phyloP scores from a whole-genome alignment of 2,113 vertebrate species.

The Oncorhynchus gorbuscha region DNA sequence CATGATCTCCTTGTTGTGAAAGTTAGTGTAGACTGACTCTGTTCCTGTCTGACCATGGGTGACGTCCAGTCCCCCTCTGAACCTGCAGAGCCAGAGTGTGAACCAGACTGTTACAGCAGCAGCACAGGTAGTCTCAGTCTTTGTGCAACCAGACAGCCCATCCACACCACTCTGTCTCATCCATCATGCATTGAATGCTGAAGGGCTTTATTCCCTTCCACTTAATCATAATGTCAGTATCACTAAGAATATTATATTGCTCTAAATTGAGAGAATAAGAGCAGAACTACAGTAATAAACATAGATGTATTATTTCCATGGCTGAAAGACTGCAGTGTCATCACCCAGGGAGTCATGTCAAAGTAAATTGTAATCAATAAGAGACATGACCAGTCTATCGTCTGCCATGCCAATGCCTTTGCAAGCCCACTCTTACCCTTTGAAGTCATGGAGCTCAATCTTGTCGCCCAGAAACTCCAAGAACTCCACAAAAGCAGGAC shows the following conservation, averaged over 20 bases:
- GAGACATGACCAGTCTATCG: not conserved
- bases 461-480: slow-evolving; percentile 89
- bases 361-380: slow-evolving; percentile 30
- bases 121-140: not conserved
- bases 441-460: slow-evolving; percentile 93
- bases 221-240: slow-evolving; percentile 40
- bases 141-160: slow-evolving; percentile 5
- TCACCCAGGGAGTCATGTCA: slow-evolving; percentile 28
- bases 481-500: slow-evolving; percentile 89
- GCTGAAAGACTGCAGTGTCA: too few species aligned
- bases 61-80: slow-evolving; percentile 92
- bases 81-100: slow-evolving; percentile 67
- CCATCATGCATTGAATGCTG: slow-evolving; percentile 31
- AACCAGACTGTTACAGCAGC: too few species aligned
- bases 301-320: not conserved
- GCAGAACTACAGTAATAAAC: not conserved
- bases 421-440: slow-evolving; percentile 64
- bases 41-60: slow-evolving; percentile 93
- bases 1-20: slow-evolving; percentile 97
- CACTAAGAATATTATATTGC: slow-evolving; percentile 28
- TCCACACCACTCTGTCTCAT: slow-evolving; percentile 23
- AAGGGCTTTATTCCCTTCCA: slow-evolving; percentile 36
- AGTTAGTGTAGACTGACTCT: slow-evolving; percentile 89
- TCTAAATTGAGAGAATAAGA: slow-evolving; percentile 1
- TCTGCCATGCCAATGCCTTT: too few species aligned